A percentile compares a stretch with the other conserved stretches of the same genome.
Evolutionary conservation across 2,888 invertebrate species (phyloP).

Genomic region (Lochmaea capreae): DNA sequence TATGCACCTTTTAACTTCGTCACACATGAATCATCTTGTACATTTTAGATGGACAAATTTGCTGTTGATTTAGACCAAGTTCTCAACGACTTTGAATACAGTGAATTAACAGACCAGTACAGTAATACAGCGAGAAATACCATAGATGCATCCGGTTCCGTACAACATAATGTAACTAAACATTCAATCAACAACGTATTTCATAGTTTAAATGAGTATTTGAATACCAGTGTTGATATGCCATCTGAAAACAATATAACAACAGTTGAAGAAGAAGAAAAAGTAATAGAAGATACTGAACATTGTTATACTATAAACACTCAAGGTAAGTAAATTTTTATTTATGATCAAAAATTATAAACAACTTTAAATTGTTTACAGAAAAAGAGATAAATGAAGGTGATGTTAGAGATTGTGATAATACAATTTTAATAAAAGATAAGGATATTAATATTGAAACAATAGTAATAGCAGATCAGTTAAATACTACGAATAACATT

Average conservation of each 20-base stretch:
- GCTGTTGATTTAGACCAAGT: constrained; percentile 85
- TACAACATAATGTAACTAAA: constrained; percentile 52
- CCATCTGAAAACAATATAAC: constrained; percentile 21
- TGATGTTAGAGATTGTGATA: constrained; percentile 3
- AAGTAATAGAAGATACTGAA: constrained; percentile 9
- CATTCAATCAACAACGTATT: constrained; percentile 73
- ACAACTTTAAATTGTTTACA: background rate
- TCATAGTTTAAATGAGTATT: constrained; percentile 73
- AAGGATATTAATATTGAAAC: background rate
- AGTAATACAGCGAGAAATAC: constrained; percentile 30
- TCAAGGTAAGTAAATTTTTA: background rate
- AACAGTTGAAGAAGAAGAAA: constrained; percentile 45
- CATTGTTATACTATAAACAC: background rate
- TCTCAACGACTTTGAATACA: constrained; percentile 84
- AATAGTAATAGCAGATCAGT: background rate
- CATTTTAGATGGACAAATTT: constrained; percentile 64
- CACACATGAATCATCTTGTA: background rate
- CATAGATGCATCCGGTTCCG: constrained; percentile 25
- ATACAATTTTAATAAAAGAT: background rate
- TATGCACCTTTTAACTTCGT: no score
- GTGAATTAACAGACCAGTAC: constrained; percentile 68
- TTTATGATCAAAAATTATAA: background rate
- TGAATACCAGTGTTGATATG: constrained; percentile 64
- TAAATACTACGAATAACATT: background rate
- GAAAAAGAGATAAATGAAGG: background rate